A percentile compares a stretch with the other conserved stretches of the same genome.
Evolutionary conservation across 2,113 vertebrate species (phyloP).

Genomic region (Dromaius novaehollandiae): DNA sequence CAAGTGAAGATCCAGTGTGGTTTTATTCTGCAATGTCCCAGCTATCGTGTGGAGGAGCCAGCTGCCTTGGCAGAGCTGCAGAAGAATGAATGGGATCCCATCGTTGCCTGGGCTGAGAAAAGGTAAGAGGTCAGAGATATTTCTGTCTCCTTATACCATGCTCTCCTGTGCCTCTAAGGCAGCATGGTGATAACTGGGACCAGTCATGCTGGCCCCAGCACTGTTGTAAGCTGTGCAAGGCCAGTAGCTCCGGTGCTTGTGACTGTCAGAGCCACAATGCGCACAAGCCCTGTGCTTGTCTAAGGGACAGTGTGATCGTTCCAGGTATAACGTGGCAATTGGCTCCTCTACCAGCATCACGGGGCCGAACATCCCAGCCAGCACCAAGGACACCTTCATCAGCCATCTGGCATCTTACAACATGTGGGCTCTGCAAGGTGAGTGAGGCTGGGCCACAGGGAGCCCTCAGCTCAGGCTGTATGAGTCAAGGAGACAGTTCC

Average conservation of each 20-base stretch:
- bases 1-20: not conserved
- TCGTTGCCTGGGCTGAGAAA: constrained; percentile 90
- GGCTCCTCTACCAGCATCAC: constrained; percentile 91
- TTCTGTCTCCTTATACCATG: not conserved
- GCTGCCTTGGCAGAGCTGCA: constrained; percentile 91
- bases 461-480: not conserved
- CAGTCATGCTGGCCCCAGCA: not conserved
- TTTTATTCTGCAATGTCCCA: constrained; percentile 66
- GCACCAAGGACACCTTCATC: constrained; percentile 85
- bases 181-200: not conserved
- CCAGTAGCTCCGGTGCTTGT: not conserved
- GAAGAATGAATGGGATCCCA: constrained; percentile 93
- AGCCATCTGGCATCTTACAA: constrained; percentile 92
- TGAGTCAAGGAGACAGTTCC: not conserved
- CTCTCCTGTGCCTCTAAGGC: not conserved
- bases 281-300: not conserved
- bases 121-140: constrained; percentile 75
- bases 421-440: constrained; percentile 94
- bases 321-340: constrained; percentile 89
- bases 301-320: not conserved
- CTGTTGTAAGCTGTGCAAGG: not conserved
- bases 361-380: constrained; percentile 88
- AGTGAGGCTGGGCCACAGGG: not conserved
- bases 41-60: constrained; percentile 96
- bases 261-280: not conserved